Conservation (phyloP, 2,113 vertebrate species). For the Chaenocephalus aceratus region DNA sequence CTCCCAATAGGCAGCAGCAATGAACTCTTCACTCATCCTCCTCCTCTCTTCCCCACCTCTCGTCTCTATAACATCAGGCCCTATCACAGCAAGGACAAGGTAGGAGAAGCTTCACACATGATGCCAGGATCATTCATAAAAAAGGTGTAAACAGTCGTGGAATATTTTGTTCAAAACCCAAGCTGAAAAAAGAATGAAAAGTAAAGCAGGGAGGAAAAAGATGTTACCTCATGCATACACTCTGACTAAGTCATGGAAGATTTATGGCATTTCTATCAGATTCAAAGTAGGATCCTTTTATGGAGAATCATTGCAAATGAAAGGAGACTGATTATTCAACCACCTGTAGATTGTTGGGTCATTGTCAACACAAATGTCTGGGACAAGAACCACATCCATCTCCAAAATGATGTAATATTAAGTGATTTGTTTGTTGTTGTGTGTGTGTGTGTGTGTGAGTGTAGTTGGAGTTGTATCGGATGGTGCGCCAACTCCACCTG, state of each 20-base stretch:
- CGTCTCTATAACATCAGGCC: constrained; percentile 87
- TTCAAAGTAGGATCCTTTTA: not conserved
- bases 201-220: not conserved
- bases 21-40: constrained; percentile 90
- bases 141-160: no score
- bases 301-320: not conserved
- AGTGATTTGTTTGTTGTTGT: not conserved
- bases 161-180: no score
- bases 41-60: constrained; percentile 87
- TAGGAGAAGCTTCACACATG: constrained; percentile 46
- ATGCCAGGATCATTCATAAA: not conserved
- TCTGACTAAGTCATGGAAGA: constrained; percentile 10
- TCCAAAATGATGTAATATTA: not conserved
- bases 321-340: constrained; percentile 4
- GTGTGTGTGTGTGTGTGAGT: not conserved
- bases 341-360: not conserved
- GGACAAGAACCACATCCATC: not conserved
- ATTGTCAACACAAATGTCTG: not conserved
- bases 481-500: constrained; percentile 86
- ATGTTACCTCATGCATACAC: not conserved
- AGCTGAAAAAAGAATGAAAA: not conserved
- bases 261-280: not conserved
- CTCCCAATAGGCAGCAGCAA: constrained; percentile 86
- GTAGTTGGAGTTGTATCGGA: constrained; percentile 87
- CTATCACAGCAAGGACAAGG: constrained; percentile 88